Conservation (phyloP, 2,797 vertebrate genomes). For the Margarornis squamiger region DNA sequence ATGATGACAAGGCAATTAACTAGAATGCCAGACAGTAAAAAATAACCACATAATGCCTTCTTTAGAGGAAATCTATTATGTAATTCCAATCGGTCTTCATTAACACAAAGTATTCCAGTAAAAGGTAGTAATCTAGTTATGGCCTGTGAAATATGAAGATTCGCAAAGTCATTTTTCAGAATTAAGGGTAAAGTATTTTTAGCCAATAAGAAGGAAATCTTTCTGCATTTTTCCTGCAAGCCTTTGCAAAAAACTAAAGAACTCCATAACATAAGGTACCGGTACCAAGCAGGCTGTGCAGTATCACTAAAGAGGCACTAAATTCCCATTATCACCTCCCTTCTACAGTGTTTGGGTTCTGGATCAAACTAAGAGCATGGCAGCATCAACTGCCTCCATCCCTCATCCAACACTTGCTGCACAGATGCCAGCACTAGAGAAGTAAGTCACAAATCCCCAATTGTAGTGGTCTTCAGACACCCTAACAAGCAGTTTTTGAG, state of each 20-base stretch:
- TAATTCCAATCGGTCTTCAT: slow-evolving; percentile 65
- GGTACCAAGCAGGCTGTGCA: rapidly evolving
- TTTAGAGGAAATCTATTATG: slow-evolving; percentile 64
- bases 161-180: slow-evolving; percentile 26
- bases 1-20: slow-evolving; percentile 72
- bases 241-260: background rate
- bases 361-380: background rate
- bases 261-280: rapidly evolving
- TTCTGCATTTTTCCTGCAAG: background rate
- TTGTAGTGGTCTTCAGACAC: rapidly evolving
- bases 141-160: slow-evolving; percentile 51
- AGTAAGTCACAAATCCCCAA: background rate
- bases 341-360: rapidly evolving
- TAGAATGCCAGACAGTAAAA: slow-evolving; percentile 62
- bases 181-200: slow-evolving; percentile 29
- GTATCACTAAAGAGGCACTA: background rate
- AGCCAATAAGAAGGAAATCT: background rate
- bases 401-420: background rate
- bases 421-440: background rate
- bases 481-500: background rate
- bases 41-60: slow-evolving; percentile 56
- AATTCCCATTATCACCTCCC: background rate
- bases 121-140: slow-evolving; percentile 64
- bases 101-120: slow-evolving; percentile 63
- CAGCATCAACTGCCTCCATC: rapidly evolving